Base-by-base conservation (phyloP, 2,113 vertebrate species). In the Gymnogyps californianus region DNA sequence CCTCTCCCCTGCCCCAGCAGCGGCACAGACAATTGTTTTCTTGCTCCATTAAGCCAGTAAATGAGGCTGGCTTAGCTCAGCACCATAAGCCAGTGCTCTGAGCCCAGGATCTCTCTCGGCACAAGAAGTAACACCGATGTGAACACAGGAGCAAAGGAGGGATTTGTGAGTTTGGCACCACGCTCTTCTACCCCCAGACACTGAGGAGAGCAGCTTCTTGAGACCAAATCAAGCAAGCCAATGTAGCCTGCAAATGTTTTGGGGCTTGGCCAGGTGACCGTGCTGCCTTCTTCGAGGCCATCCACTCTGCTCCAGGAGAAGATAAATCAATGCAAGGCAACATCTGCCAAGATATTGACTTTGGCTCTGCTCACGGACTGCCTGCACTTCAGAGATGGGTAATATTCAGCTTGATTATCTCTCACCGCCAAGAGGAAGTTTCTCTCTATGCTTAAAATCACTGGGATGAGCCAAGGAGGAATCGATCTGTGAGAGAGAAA, bases 341-440 rank as follows among this genome's bases (percentile, higher is more conserved):
- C 98, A 98, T 98, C 97, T 98, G 98, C 98, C 97, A 98, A 98
- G 98, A 97, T 98, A 98, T 95, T 98, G 98, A 98, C 96, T 98
- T 97, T 97, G 96, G 97, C 97, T 97, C 96, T 96, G 96, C 95
- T 97, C 97, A 97, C 42, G 51, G 95, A 93, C 96, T 97, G 97
- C 96, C 94, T 97, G 94, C 95, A 97, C 97, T 98, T 98, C 97
- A 98, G 97, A 96, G 81, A 96, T 97, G 90, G 97, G 96, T 98
- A 98, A 98, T 98, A 98, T 98, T 98, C 98, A 98, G 97, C 98
- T 98, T 98, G 98, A 98, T 98, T 98, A 97, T 98, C 96, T 98
- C 97, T 97, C 97, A 98, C 97, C 66, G 51, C 94, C 94, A 96
- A 97, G 94, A 97, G 94, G 97, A 98, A 97, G 97, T 97, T 98